A percentile compares a stretch with the other conserved stretches of the same genome.
phyloP scores from a whole-genome alignment of 2,888 invertebrate genomes.

The Theretra japonica region DNA sequence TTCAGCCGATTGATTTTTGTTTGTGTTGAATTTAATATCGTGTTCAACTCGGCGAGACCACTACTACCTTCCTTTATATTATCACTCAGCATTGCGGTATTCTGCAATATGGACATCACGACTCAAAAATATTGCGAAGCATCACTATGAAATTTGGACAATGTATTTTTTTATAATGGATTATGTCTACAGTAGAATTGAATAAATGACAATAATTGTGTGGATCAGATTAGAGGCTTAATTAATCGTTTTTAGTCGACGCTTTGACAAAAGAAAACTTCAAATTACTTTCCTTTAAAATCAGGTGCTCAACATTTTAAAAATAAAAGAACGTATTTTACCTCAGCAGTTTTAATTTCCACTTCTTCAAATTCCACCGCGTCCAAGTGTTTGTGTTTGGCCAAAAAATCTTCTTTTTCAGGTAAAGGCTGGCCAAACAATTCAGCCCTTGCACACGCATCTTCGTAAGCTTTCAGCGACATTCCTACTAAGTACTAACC shows the following conservation, averaged over 20 bases:
- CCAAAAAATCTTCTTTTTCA: constrained; percentile 87
- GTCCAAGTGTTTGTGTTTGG: constrained; percentile 81
- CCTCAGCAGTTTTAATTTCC: constrained; percentile 75
- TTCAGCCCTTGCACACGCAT: constrained; percentile 92
- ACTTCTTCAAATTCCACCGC: constrained; percentile 84
- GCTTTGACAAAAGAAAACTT: too few relatives aligned
- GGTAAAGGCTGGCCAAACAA: constrained; percentile 89
- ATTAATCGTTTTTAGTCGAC: too few relatives aligned
- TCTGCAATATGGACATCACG: constrained; percentile 57
- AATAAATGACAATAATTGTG: too few relatives aligned
- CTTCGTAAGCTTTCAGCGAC: constrained; percentile 88
- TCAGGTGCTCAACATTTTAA: not conserved
- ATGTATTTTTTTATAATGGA: too few relatives aligned
- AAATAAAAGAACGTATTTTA: constrained; percentile 38
- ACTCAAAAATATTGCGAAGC: not conserved
- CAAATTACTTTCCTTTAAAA: not conserved
- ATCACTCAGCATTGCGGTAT: constrained; percentile 82
- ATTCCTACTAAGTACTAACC: constrained; percentile 58
- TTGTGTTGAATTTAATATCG: constrained; percentile 92
- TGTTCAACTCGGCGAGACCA: constrained; percentile 92
- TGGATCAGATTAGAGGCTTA: too few relatives aligned
- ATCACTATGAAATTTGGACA: too few relatives aligned
- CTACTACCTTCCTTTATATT: constrained; percentile 88
- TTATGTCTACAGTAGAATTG: too few relatives aligned
- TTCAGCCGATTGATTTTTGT: constrained; percentile 94